A percentile compares a stretch with the other conserved stretches of the same genome.
These are phyloP conservation scores for Netelia inedita DNA, from an alignment of 2,888 invertebrate genomes.

Conservation along the genomic window DNA sequence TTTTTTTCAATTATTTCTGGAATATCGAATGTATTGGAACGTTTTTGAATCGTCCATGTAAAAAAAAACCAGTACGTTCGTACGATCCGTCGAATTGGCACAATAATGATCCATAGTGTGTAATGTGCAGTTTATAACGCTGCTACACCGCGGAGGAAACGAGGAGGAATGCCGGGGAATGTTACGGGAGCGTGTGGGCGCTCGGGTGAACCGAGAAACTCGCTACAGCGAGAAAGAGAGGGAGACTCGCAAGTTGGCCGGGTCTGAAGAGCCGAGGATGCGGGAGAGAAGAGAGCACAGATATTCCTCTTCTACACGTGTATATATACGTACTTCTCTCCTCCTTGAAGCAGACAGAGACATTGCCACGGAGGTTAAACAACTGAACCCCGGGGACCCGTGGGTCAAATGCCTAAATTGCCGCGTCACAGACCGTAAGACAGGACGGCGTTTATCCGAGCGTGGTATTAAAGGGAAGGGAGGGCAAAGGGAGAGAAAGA, in stretches of 20 bases:
- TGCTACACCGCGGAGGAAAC: conserved; percentile 31
- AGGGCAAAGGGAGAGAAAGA: conserved; percentile 9
- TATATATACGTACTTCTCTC: conserved; percentile 25
- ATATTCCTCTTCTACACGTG: conserved; percentile 43
- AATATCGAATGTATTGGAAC: background rate
- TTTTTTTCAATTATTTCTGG: background rate
- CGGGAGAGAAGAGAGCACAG: conserved; percentile 48
- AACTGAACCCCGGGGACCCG: conserved; percentile 80
- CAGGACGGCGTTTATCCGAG: conserved; percentile 77
- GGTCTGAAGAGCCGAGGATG: conserved; percentile 64
- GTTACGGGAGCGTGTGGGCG: conserved; percentile 70
- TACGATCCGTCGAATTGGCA: conserved; percentile 35
- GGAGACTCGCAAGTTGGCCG: conserved; percentile 56
- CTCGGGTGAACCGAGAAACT: conserved; percentile 28
- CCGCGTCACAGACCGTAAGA: conserved; percentile 82
- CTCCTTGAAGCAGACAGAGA: conserved; percentile 77
- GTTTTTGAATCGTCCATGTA: background rate
- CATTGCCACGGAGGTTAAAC: conserved; percentile 83
- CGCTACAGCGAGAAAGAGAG: conserved; percentile 4
- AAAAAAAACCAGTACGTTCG: background rate
- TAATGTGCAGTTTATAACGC: background rate
- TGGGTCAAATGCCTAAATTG: conserved; percentile 84
- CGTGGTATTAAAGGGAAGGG: conserved; percentile 74
- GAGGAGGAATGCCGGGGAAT: conserved; percentile 63
- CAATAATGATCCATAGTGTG: conserved; percentile 11